These are phyloP conservation scores for Phyllotis vaccarum DNA, from an alignment of 2,797 vertebrate species.

Conservation along the genomic window DNA sequence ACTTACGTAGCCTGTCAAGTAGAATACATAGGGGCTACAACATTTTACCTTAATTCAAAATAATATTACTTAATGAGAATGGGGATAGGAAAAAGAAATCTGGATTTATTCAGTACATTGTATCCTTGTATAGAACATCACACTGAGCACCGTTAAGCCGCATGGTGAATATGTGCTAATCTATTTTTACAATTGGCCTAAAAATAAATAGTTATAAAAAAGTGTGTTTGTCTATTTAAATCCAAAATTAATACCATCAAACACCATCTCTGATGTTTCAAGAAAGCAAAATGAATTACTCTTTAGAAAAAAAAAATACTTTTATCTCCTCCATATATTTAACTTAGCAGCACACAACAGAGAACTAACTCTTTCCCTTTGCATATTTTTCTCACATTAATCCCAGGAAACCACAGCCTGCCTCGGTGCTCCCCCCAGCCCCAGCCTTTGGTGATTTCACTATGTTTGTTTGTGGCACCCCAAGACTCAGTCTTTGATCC, in stretches of 20 bases:
- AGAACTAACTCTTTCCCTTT: background rate
- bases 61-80: background rate
- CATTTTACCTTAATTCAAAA: background rate
- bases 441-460: background rate
- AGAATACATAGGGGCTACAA: background rate
- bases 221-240: background rate
- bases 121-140: background rate
- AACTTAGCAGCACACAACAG: background rate
- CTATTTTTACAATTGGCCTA: background rate
- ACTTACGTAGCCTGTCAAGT: background rate
- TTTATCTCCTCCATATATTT: background rate
- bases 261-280: background rate
- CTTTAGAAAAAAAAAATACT: background rate
- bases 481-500: background rate
- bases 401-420: background rate
- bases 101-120: background rate
- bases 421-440: too few relatives aligned
- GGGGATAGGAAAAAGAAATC: background rate
- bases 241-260: background rate
- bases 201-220: background rate
- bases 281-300: background rate
- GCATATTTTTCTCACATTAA: background rate
- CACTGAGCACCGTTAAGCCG: background rate
- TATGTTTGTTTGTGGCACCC: background rate
- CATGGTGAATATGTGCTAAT: background rate